Conservation (phyloP, 2,113 vertebrate genomes). For the Setophaga petechia region DNA sequence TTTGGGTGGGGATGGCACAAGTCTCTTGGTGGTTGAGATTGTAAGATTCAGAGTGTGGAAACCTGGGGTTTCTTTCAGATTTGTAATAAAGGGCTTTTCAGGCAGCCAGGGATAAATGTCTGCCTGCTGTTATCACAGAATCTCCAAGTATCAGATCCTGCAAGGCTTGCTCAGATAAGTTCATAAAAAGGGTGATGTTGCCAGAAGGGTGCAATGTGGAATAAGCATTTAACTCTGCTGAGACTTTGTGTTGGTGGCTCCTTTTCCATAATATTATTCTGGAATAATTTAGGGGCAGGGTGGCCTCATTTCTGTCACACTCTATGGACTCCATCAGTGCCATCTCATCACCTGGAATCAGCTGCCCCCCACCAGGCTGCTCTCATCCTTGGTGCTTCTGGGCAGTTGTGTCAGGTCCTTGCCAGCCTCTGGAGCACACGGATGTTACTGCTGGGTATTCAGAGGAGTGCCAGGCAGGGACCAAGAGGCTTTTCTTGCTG, state of each 20-base stretch:
- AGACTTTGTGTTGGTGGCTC: neutral
- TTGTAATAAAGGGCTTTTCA: neutral
- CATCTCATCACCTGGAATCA: neutral
- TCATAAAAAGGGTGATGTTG: neutral
- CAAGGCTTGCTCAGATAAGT: neutral
- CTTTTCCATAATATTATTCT: neutral
- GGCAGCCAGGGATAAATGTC: neutral
- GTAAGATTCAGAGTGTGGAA: neutral
- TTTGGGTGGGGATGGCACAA: neutral
- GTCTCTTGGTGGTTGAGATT: neutral
- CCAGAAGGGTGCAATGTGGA: fast-evolving
- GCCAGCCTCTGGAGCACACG: too few species aligned
- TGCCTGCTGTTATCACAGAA: neutral
- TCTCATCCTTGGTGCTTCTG: neutral
- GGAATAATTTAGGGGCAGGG: neutral
- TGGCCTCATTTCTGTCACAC: neutral
- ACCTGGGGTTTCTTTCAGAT: neutral
- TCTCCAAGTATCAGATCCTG: neutral
- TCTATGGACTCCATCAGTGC: neutral
- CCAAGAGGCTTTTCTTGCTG: neutral
- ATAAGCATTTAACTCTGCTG: neutral
- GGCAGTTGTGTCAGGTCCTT: neutral
- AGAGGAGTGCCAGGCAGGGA: neutral
- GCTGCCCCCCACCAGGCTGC: neutral
- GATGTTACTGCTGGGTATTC: too few species aligned